Evolutionary conservation across 2,888 invertebrate species (phyloP).

Genomic region (Sthenelais limicola): DNA sequence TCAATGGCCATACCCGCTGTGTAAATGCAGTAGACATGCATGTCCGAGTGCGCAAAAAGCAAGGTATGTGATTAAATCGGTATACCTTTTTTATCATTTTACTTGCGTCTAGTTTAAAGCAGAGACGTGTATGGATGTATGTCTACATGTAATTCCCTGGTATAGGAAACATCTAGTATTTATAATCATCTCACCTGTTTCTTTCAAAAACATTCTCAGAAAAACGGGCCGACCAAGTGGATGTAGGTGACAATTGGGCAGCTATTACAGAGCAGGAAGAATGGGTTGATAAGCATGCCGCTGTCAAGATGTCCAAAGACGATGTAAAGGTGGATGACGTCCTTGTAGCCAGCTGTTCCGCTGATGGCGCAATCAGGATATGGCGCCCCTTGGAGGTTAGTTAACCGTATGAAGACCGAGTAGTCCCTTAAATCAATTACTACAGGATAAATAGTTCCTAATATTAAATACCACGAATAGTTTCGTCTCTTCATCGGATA

Average conservation of each 20-base stretch:
- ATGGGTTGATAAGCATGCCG: slow-evolving; percentile 49
- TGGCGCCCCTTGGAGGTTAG: slow-evolving; percentile 52
- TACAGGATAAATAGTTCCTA: too few species aligned
- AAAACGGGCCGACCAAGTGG: too few species aligned
- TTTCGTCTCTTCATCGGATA: too few species aligned
- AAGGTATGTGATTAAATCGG: slow-evolving; percentile 40
- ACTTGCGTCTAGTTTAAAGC: too few species aligned
- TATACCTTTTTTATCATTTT: too few species aligned
- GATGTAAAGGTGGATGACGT: slow-evolving; percentile 60
- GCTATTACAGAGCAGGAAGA: slow-evolving; percentile 50
- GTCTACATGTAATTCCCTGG: too few species aligned
- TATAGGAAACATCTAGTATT: too few species aligned
- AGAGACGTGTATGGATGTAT: too few species aligned
- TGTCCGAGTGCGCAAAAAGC: slow-evolving; percentile 38
- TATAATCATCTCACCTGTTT: too few species aligned
- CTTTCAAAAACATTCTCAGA: too few species aligned
- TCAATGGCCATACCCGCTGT: slow-evolving; percentile 66
- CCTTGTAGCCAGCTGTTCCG: slow-evolving; percentile 65
- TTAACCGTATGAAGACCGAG: background rate
- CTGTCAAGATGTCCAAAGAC: slow-evolving; percentile 45
- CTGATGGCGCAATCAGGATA: slow-evolving; percentile 62
- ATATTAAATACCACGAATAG: too few species aligned
- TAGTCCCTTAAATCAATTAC: too few species aligned
- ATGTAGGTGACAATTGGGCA: slow-evolving; percentile 45
- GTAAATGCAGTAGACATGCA: slow-evolving; percentile 66